Evolutionary conservation across 2,888 invertebrate genomes (phyloP).

Genomic region (Troides oblongomaculatus): DNA sequence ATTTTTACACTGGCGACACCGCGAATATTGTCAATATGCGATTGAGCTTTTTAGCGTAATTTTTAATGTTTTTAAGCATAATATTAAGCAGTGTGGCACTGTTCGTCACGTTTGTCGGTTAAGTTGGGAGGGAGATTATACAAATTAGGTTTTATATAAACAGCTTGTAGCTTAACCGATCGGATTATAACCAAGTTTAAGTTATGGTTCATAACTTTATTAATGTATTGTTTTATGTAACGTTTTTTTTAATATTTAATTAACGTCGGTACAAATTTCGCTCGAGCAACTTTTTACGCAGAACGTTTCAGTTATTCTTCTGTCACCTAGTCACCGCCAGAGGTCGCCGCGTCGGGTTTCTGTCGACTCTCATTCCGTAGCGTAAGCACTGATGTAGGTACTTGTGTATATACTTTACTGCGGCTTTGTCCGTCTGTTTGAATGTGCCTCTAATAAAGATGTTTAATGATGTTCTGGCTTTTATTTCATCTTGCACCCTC

Average conservation of each 20-base stretch:
- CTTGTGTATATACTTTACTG: constrained; percentile 49
- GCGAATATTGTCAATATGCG: constrained; percentile 47
- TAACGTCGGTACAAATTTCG: constrained; percentile 22
- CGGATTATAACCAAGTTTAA: constrained; percentile 15
- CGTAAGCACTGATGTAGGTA: constrained; percentile 46
- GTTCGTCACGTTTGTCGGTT: constrained; percentile 45
- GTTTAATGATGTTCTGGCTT: constrained; percentile 51
- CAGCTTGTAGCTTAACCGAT: constrained; percentile 26
- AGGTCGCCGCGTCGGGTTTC: constrained; percentile 49
- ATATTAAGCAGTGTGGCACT: constrained; percentile 42
- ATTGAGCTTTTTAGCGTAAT: constrained; percentile 52
- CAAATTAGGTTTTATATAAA: constrained; percentile 51
- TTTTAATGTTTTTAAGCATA: constrained; percentile 31
- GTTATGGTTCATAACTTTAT: neutral
- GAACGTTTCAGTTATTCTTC: constrained; percentile 36
- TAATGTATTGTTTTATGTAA: neutral
- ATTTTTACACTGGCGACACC: constrained; percentile 47
- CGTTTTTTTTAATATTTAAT: neutral
- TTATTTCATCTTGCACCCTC: constrained; percentile 30
- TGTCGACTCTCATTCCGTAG: constrained; percentile 46
- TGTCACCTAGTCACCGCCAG: constrained; percentile 62
- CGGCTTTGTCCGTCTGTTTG: constrained; percentile 56
- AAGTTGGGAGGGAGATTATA: constrained; percentile 39
- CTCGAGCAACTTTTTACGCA: neutral
- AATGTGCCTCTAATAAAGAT: constrained; percentile 75